Base-by-base conservation (phyloP, 2,113 vertebrate species). In the Pan paniscus region DNA sequence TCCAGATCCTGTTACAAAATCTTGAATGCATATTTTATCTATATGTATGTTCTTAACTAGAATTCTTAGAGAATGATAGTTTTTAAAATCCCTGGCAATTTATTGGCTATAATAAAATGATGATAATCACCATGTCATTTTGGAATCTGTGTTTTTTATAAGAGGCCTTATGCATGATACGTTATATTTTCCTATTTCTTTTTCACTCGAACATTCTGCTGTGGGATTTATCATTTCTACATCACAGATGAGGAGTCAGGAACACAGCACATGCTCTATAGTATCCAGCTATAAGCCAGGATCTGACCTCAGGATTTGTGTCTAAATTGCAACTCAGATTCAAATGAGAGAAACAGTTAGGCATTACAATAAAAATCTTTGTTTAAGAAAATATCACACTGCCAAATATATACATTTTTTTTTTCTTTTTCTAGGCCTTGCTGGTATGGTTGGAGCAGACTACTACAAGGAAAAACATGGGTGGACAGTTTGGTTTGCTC, bases 401-500 rank as follows among this genome's bases (percentile, higher is more conserved):
- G 14, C n/a, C 52, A 43, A 38, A 32, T 32, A 5, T 17, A 52
- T 52, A 52, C 14, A 6, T 52, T 17, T 52, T 52, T 18, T 18
- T 18, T 55, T 55, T 6, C 17, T 75, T n/a, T 17, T 87, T 52
- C 27, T 48, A 46, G 8, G 2, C 6, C 93, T 72, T 84, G 3
- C 38, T 40, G 14, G 18, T n/a, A 4, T 30, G 2, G 1, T 43
- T 25, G n/a, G 30, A 35, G 10, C 9, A 70, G 3, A 2, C 22
- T 84, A 30, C 4, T n/a, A 11, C 3, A 25, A 88, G 55, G 70
- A 76, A 23, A 9, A 73, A 40, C 40, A 27, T 50, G 0, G 1
- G 8, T 70, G 38, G 43, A 55, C 5, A 17, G 1, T 40, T 83
- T 52, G 32, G 3, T 67, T 48, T 82, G 35, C 10, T 83, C 59